These are phyloP conservation scores for Luffia ferchaultella DNA, from an alignment of 2,888 invertebrate species.

Conservation along the genomic window DNA sequence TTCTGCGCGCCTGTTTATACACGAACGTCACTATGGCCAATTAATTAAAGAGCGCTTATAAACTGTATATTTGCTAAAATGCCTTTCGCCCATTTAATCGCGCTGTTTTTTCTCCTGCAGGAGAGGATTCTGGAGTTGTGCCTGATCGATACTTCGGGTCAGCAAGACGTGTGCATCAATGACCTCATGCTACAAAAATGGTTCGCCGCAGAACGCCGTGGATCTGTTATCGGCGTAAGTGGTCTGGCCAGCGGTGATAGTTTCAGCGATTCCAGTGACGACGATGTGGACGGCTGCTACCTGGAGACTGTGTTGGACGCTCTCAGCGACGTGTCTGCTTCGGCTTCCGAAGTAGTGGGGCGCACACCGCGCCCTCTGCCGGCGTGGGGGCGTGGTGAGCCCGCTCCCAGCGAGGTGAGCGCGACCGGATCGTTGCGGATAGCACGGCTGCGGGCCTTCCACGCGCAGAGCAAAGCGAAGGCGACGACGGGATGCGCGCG, in stretches of 20 bases:
- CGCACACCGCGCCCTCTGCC: conserved; percentile 24
- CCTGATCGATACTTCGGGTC: conserved; percentile 57
- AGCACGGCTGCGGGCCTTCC: neutral
- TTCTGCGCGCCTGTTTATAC: no score
- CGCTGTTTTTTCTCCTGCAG: conserved; percentile 20
- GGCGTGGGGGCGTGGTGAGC: conserved; percentile 24
- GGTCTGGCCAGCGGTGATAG: conserved; percentile 7
- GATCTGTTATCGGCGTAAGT: conserved; percentile 13
- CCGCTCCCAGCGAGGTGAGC: neutral
- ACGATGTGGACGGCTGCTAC: conserved; percentile 9
- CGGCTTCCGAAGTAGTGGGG: conserved; percentile 31
- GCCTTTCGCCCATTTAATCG: conserved; percentile 8
- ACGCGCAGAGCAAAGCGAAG: neutral
- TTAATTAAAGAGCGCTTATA: neutral
- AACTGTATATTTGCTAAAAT: neutral
- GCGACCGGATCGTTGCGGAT: conserved; percentile 1
- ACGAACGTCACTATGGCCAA: neutral
- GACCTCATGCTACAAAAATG: conserved; percentile 50
- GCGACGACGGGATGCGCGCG: no score
- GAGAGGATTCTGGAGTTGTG: conserved; percentile 41
- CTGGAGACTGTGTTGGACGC: conserved; percentile 10
- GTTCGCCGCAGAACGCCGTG: conserved; percentile 33
- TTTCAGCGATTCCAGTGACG: conserved; percentile 6
- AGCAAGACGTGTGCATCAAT: conserved; percentile 55
- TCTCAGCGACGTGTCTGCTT: conserved; percentile 29